A percentile compares a stretch with the other conserved stretches of the same genome.
phyloP scores from a whole-genome alignment of 2,797 vertebrate species.

The Eidolon dupreanum region DNA sequence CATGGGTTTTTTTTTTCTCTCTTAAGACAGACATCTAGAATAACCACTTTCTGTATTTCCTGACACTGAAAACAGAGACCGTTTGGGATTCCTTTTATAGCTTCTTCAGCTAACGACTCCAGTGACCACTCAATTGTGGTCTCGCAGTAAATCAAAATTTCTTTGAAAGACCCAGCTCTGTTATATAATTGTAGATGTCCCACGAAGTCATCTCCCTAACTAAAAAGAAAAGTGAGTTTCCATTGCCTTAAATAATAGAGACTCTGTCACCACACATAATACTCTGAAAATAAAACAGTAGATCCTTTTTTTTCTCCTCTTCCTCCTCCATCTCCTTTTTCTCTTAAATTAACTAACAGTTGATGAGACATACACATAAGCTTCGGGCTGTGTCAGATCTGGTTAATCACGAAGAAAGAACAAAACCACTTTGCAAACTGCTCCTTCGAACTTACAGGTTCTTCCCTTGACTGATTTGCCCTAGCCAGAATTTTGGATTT shows the following conservation, averaged over 20 bases:
- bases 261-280: not conserved
- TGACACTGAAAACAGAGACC: slow-evolving; percentile 86
- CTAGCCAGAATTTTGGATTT: slow-evolving; percentile 22
- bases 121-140: slow-evolving; percentile 82
- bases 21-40: slow-evolving; percentile 78
- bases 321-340: not conserved
- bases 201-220: not conserved
- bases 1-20: slow-evolving; percentile 2
- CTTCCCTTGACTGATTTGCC: not conserved
- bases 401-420: slow-evolving; percentile 21
- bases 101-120: slow-evolving; percentile 84
- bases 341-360: not conserved
- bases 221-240: slow-evolving; percentile 45
- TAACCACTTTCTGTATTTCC: slow-evolving; percentile 85
- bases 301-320: not conserved
- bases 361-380: not conserved
- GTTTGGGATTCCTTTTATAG: slow-evolving; percentile 87
- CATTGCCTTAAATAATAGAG: not conserved
- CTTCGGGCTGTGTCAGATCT: not conserved
- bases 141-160: slow-evolving; percentile 85
- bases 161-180: slow-evolving; percentile 78
- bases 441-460: not conserved
- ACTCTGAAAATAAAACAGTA: slow-evolving; percentile 20
- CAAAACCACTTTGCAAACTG: not conserved
- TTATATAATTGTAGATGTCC: slow-evolving; percentile 79